These are phyloP conservation scores for Caenorhabditis doughertyi DNA, from an alignment of 2,888 invertebrate species.

Conservation along the genomic window DNA sequence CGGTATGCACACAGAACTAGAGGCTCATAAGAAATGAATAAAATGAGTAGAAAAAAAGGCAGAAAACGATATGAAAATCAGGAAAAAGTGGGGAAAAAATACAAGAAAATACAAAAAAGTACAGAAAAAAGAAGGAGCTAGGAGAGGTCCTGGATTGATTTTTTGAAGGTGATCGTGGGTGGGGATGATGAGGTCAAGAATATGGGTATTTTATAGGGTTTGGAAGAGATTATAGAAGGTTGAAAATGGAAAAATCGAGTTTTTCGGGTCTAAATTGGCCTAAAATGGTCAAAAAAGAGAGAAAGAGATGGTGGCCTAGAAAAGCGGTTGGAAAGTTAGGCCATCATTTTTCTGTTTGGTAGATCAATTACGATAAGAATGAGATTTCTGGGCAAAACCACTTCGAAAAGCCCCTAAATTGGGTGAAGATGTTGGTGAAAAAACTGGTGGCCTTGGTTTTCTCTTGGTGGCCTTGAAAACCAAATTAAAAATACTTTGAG, in stretches of 20 bases:
- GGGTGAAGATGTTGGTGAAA: too few species aligned
- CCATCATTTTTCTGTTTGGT: too few species aligned
- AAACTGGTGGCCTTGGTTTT: conserved; percentile 15
- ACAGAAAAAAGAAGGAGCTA: background rate
- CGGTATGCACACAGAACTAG: background rate
- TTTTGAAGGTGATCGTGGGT: too few species aligned
- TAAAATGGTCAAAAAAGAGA: conserved; percentile 69
- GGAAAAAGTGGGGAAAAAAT: conserved; percentile 3
- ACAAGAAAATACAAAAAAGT: background rate
- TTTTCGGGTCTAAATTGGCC: conserved; percentile 83
- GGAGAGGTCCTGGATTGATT: too few species aligned
- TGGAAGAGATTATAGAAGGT: too few species aligned
- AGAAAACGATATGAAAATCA: background rate
- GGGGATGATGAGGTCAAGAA: conserved; percentile 25
- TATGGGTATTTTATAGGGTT: conserved; percentile 6
- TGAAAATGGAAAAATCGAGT: background rate
- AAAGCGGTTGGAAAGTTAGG: background rate
- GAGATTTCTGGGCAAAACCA: too few species aligned
- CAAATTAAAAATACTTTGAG: background rate
- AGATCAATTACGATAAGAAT: too few species aligned
- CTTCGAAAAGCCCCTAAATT: too few species aligned
- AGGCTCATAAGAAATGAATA: conserved; percentile 32
- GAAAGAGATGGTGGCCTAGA: too few species aligned
- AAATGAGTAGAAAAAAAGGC: conserved; percentile 10
- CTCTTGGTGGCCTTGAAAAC: background rate